Base-by-base conservation (phyloP, 2,113 vertebrate species). In the Salvelinus namaycush region DNA sequence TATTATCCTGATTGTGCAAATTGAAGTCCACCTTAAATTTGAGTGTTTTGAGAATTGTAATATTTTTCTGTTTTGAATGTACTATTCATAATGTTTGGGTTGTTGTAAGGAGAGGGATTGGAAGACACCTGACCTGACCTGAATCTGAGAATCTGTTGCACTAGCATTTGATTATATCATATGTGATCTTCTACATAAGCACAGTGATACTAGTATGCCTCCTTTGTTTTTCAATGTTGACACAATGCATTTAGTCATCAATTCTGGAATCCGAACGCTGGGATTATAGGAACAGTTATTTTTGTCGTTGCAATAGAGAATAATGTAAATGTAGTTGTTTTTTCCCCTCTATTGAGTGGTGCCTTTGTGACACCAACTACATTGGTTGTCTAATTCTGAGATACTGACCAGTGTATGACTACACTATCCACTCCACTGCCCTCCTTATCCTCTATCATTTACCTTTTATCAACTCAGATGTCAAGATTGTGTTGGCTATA, bases 401-500 rank as follows among this genome's bases (percentile, higher is more conserved):
- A n/a, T 62, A 24, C n/a, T 62, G 2, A 22, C 39, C 7, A 62
- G n/a, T 22, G 13, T 24, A 22, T 62, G 3, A 57, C 54, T 6
- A 20, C 54, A 57, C 54, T 11, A 44, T 54, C 13, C 16, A 54
- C 12, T 11, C 59, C 59, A 22, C n/a, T 22, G 59, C 8, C 59
- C n/a, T 44, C 39, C 9, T 62, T 8, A 7, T 62, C 59, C n/a
- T 8, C 18, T 22, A 22, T 62, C 14, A n/a, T 62, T 9, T 62
- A 62, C 59, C 59, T 54, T 62, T 24, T 62, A 44, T 62, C 59
- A 24, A 54, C 14, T 54, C 51, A 4, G 7, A 62, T n/a, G 59
- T 24, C 54, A 57, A 57, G 13, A 20, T 6, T 97, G 39, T 44
- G 39, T 44, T 44, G 8, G 39, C 39, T 44, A 9, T 44, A 44